Base-by-base conservation (phyloP, 2,797 vertebrate species). In the Sebastolobus alascanus region DNA sequence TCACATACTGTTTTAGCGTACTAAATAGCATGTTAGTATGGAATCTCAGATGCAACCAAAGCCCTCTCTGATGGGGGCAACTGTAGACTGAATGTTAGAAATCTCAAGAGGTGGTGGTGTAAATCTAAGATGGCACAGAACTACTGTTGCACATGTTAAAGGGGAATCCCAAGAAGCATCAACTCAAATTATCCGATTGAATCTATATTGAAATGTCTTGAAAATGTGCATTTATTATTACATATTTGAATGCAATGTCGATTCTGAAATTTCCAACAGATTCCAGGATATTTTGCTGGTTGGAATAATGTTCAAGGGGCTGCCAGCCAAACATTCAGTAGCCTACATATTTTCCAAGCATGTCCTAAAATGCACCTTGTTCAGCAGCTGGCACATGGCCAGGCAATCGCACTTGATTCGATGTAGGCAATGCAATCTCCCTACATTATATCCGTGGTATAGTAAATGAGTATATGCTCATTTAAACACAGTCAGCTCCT, bases 341-440 rank as follows among this genome's bases (percentile, higher is more conserved):
- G 75, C 74, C 72, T 68, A 90, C 76, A 77, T 82, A 78, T 85
- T 83, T 75, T 27, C 25, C 25, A 82, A 79, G 68, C 79, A 90
- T 93, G 89, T 90, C 90, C 91, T 90, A 87, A 93, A 92, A 91
- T 88, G 89, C 89, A 92, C 89, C 90, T 89, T 87, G 75, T 78
- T 85, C 81, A 84, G 74, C 63, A 72, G 63, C 83, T 88, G 88
- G 90, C 88, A 82, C 69, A 38, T 5, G 22, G 75, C 85, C 91
- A 87, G 20, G 63, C 54, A 59, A 79, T 84, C 83, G 78, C 67
- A 59, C 43, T 65, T 31, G 31, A 80, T 59, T 79, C 50, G 63
- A 68, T 58, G 56, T 64, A 70, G 69, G 76, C 66, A 76, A 79
- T 65, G 55, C 69, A 77, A 74, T 71, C 55, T 75, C 63, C 64